Percentiles rank a stretch among this genome's conserved stretches.
phyloP scores from a whole-genome alignment of 2,888 invertebrate species.

The Andrena fulva region DNA sequence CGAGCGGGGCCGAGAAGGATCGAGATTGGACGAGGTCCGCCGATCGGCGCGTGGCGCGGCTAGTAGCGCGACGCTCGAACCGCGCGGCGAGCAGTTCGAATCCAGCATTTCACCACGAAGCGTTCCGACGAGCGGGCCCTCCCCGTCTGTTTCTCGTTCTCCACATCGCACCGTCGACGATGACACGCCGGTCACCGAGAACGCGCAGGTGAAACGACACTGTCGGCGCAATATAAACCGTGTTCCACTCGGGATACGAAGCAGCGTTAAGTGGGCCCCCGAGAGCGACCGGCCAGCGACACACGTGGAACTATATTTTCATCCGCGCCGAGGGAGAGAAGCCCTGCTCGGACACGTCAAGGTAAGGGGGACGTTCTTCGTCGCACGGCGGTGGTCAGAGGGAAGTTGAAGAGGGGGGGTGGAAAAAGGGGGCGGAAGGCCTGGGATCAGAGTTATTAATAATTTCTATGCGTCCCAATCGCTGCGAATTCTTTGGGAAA shows the following conservation, averaged over 20 bases:
- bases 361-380: background rate
- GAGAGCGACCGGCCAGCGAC: background rate
- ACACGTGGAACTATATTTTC: background rate
- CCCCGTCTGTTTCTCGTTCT: conserved; percentile 27
- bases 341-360: background rate
- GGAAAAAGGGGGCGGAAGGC: background rate
- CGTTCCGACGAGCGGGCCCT: conserved; percentile 17
- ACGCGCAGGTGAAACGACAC: conserved; percentile 61
- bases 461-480: no score
- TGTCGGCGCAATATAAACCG: background rate
- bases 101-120: conserved; percentile 63
- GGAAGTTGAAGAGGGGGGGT: background rate
- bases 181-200: conserved; percentile 57
- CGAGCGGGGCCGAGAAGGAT: conserved; percentile 17
- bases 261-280: background rate
- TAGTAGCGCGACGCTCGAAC: conserved; percentile 60
- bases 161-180: conserved; percentile 47
- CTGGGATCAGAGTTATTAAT: no score
- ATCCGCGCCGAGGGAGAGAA: background rate
- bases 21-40: conserved; percentile 27
- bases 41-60: conserved; percentile 22
- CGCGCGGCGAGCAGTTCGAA: conserved; percentile 66
- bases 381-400: background rate
- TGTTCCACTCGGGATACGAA: background rate
- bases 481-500: no score